Evolutionary conservation across 1,140 invertebrate genomes (phyloP).

Genomic region (Nebria ingens): DNA sequence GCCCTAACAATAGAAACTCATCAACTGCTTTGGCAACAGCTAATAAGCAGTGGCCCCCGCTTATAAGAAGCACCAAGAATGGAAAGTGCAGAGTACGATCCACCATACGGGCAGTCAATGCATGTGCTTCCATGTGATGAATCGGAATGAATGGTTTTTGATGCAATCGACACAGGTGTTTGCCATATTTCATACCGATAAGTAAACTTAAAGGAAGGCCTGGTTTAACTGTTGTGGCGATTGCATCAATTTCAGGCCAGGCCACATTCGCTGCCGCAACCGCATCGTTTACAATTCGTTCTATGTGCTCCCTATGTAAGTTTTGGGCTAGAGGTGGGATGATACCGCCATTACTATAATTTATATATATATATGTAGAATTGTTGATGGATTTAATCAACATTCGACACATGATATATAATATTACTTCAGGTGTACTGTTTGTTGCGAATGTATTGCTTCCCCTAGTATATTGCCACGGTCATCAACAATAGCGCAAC

Average conservation of each 20-base stretch:
- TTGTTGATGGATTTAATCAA: background rate
- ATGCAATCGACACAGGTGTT: constrained; percentile 55
- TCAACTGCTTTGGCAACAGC: constrained; percentile 64
- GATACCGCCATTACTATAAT: constrained; percentile 76
- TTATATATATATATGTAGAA: constrained; percentile 14
- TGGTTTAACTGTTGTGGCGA: constrained; percentile 84
- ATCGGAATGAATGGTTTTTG: constrained; percentile 87
- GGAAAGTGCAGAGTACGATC: constrained; percentile 64
- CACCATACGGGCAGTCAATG: constrained; percentile 72
- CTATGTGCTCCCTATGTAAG: constrained; percentile 73
- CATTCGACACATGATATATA: background rate
- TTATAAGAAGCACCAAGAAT: constrained; percentile 80
- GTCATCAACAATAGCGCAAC: constrained; percentile 72
- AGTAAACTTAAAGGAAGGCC: constrained; percentile 68
- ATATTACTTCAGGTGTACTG: constrained; percentile 58
- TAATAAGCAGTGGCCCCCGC: constrained; percentile 85
- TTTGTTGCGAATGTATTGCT: constrained; percentile 62
- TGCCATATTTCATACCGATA: constrained; percentile 79
- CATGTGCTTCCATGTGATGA: constrained; percentile 98
- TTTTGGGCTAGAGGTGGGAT: constrained; percentile 76
- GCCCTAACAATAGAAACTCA: constrained; percentile 70
- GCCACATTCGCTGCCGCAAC: constrained; percentile 51
- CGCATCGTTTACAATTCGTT: constrained; percentile 57
- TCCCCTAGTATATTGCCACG: constrained; percentile 67
- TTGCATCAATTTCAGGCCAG: constrained; percentile 72